Conservation (phyloP, 2,113 vertebrate species). For the Caranx melampygus region DNA sequence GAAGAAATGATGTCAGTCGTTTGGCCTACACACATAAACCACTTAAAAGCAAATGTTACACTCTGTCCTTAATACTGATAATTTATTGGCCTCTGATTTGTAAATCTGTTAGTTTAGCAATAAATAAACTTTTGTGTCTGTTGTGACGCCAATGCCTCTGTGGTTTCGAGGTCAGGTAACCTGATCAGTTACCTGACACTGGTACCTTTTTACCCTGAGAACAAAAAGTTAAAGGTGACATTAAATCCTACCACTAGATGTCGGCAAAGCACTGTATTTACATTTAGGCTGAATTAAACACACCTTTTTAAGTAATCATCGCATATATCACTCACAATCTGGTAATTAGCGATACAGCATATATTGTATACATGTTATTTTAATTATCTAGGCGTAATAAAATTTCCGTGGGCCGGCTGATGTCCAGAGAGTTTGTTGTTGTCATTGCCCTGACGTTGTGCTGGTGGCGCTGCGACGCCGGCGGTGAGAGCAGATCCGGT, state of each 20-base stretch:
- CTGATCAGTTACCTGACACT: slow-evolving; percentile 9
- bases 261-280: not conserved
- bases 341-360: not conserved
- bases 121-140: not conserved
- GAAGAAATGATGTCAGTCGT: not conserved
- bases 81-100: not conserved
- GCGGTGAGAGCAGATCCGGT: not conserved
- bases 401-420: not conserved
- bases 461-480: slow-evolving; percentile 37
- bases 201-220: not conserved
- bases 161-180: not conserved
- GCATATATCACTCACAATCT: not conserved
- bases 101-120: not conserved
- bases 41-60: not conserved
- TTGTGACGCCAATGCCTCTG: not conserved
- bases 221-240: not conserved
- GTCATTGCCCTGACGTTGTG: not conserved
- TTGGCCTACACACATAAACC: not conserved
- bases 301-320: not conserved
- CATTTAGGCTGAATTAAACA: not conserved
- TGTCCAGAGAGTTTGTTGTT: slow-evolving; percentile 5
- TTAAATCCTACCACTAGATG: slow-evolving; percentile 29
- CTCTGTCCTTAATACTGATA: not conserved
- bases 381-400: not conserved
- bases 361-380: not conserved